These are phyloP conservation scores for Gorsachius goisagi DNA, from an alignment of 2,113 vertebrate species.

Conservation along the genomic window DNA sequence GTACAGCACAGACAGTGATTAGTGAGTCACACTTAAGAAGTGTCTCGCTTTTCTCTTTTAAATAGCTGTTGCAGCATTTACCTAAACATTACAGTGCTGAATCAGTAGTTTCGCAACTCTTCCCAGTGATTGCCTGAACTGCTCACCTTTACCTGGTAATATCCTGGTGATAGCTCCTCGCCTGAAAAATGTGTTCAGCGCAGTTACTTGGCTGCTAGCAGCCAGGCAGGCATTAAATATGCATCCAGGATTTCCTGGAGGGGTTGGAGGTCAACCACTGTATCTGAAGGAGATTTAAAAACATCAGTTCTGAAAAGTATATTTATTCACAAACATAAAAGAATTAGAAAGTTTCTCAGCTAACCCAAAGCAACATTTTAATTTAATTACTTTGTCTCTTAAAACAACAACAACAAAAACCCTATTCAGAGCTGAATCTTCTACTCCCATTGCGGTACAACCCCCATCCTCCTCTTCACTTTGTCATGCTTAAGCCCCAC, in stretches of 20 bases:
- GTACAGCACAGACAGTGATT: slow-evolving; percentile 66
- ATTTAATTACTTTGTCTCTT: neutral
- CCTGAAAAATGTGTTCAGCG: neutral
- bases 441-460: neutral
- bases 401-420: neutral
- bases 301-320: neutral
- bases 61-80: slow-evolving; percentile 55
- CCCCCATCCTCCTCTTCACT: neutral
- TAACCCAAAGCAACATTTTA: neutral
- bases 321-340: neutral
- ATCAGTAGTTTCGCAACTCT: neutral
- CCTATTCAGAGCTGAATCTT: neutral
- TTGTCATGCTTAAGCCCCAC: neutral
- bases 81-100: slow-evolving; percentile 51
- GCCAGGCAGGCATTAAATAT: neutral
- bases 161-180: neutral
- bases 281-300: neutral
- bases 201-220: neutral
- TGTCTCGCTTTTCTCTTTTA: slow-evolving; percentile 51
- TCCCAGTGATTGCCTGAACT: neutral
- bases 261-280: neutral
- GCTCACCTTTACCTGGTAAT: slow-evolving; percentile 30
- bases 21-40: slow-evolving; percentile 63
- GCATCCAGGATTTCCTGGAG: neutral
- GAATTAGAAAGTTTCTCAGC: neutral